Evolutionary conservation across 2,113 vertebrate genomes (phyloP).

Genomic region (Blennius ocellaris): DNA sequence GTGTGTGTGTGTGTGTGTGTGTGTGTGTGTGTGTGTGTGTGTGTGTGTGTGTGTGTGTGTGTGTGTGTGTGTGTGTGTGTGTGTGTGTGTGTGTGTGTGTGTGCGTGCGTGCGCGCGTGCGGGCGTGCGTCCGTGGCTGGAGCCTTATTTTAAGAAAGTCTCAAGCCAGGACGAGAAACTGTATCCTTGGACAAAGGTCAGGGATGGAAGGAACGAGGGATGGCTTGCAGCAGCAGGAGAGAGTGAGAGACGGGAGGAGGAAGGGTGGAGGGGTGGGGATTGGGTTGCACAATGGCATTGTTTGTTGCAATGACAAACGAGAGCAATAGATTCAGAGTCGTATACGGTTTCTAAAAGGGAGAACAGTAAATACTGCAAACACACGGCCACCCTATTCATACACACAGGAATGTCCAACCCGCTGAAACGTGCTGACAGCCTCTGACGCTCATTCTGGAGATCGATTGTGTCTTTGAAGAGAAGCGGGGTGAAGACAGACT

Average conservation of each 20-base stretch:
- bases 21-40: slow-evolving; percentile 26
- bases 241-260: slow-evolving; percentile 40
- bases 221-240: slow-evolving; percentile 63
- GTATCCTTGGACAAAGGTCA: slow-evolving; percentile 83
- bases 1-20: slow-evolving; percentile 16
- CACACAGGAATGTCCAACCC: slow-evolving; percentile 62
- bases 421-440: slow-evolving; percentile 59
- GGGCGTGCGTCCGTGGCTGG: slow-evolving; percentile 40
- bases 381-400: slow-evolving; percentile 69
- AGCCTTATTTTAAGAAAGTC: slow-evolving; percentile 84
- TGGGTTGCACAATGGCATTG: slow-evolving; percentile 78
- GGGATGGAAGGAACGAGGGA: slow-evolving; percentile 76
- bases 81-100: slow-evolving; percentile 16
- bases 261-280: slow-evolving; percentile 28
- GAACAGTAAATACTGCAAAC: slow-evolving; percentile 74
- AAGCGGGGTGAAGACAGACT: slow-evolving; percentile 57
- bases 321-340: slow-evolving; percentile 63
- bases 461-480: slow-evolving; percentile 68
- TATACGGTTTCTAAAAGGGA: slow-evolving; percentile 73
- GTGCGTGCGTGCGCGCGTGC: slow-evolving; percentile 4
- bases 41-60: slow-evolving; percentile 18
- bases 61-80: slow-evolving; percentile 18
- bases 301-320: slow-evolving; percentile 72
- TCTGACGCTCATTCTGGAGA: slow-evolving; percentile 43
- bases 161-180: slow-evolving; percentile 80